Evolutionary conservation across 2,888 invertebrate species (phyloP).

Genomic region (Drosophila emarginata): DNA sequence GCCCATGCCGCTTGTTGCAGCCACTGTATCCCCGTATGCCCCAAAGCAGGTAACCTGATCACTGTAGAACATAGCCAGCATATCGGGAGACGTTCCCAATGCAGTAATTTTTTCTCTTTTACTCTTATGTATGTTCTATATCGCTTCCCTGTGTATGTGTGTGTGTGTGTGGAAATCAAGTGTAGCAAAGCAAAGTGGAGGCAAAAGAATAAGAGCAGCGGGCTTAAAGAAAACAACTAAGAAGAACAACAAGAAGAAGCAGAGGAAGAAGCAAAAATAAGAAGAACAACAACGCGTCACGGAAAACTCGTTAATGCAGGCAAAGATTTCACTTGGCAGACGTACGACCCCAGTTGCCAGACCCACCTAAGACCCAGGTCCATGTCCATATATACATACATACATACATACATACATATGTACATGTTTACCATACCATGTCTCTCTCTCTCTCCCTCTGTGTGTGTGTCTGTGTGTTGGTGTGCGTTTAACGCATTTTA

Average conservation of each 20-base stretch:
- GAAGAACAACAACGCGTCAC: slow-evolving; percentile 67
- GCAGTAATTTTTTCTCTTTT: slow-evolving; percentile 14
- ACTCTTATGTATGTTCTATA: background rate
- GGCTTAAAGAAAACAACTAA: slow-evolving; percentile 65
- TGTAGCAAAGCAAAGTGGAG: slow-evolving; percentile 70
- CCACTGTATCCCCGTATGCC: background rate
- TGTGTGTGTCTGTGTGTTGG: slow-evolving; percentile 28
- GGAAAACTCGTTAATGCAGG: slow-evolving; percentile 76
- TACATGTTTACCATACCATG: background rate
- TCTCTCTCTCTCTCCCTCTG: slow-evolving; percentile 1
- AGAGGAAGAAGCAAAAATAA: slow-evolving; percentile 28
- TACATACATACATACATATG: slow-evolving; percentile 41
- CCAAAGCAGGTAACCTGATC: slow-evolving; percentile 66
- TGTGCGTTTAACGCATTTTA: slow-evolving; percentile 80
- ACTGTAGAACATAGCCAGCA: slow-evolving; percentile 63
- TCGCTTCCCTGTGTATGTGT: slow-evolving; percentile 1
- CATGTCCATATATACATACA: slow-evolving; percentile 28
- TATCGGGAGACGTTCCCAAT: slow-evolving; percentile 58
- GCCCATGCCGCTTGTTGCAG: slow-evolving; percentile 15
- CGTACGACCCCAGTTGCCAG: slow-evolving; percentile 38
- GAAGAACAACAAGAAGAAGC: slow-evolving; percentile 32
- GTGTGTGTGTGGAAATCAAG: slow-evolving; percentile 70
- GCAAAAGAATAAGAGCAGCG: slow-evolving; percentile 55
- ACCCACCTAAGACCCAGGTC: slow-evolving; percentile 65
- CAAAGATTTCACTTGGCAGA: slow-evolving; percentile 76